Percentiles rank a stretch among this genome's conserved stretches.
Conservation (phyloP, 2,113 vertebrate genomes). For the Spheniscus mendiculus region DNA sequence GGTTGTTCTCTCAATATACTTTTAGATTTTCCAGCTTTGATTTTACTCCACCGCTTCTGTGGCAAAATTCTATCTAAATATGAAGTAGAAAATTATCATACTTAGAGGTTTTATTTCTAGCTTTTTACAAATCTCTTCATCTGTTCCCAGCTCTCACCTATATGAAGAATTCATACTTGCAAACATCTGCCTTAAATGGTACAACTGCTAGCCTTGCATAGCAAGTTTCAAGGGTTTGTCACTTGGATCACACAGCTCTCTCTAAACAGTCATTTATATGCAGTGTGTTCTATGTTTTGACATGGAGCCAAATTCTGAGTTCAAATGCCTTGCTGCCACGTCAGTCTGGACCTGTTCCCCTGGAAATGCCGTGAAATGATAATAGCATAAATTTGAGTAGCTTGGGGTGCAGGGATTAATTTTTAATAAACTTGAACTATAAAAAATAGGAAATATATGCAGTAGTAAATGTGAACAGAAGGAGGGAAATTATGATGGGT, state of each 20-base stretch:
- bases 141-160: not conserved
- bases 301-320: not conserved
- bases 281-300: not conserved
- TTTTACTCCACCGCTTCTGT: not conserved
- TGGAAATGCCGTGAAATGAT: not conserved
- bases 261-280: constrained; percentile 2
- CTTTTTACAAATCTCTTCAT: not conserved
- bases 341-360: not conserved
- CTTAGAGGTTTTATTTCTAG: not conserved
- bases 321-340: not conserved
- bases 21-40: not conserved
- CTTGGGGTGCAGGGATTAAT: not conserved
- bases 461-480: not conserved
- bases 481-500: not conserved
- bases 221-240: not conserved
- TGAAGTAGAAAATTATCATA: not conserved
- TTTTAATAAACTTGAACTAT: not conserved
- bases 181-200: not conserved
- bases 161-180: not conserved
- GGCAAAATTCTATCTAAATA: not conserved
- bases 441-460: not conserved
- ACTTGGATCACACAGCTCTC: not conserved
- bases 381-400: not conserved
- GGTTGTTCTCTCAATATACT: not conserved
- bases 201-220: not conserved